Percentiles rank a stretch among this genome's conserved stretches.
Evolutionary conservation across 1,140 invertebrate species (phyloP).

Genomic region (Branchinecta lindahli): DNA sequence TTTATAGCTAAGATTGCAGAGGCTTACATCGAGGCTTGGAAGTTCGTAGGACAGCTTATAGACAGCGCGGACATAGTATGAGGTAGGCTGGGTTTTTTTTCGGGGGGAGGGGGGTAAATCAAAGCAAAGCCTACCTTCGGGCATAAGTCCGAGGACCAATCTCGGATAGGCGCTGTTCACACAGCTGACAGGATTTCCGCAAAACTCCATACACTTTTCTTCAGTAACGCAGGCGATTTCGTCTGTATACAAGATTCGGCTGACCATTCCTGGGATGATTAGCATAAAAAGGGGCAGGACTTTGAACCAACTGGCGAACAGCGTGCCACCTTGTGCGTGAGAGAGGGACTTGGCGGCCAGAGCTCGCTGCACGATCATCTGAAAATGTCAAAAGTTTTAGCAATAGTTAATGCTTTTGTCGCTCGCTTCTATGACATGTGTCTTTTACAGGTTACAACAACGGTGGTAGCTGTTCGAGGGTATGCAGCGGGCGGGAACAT

Average conservation of each 20-base stretch:
- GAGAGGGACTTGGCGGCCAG: slow-evolving; percentile 37
- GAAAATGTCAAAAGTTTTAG: slow-evolving; percentile 14
- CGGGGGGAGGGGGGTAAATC: background rate
- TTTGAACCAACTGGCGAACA: slow-evolving; percentile 39
- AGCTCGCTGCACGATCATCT: slow-evolving; percentile 41
- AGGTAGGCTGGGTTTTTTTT: too few species aligned
- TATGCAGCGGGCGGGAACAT: too few species aligned
- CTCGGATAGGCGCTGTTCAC: slow-evolving; percentile 38
- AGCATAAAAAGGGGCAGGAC: slow-evolving; percentile 38
- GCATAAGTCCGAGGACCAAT: slow-evolving; percentile 35
- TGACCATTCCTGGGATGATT: slow-evolving; percentile 40
- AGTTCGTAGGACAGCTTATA: too few species aligned
- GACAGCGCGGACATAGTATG: too few species aligned
- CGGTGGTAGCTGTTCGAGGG: too few species aligned
- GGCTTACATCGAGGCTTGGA: too few species aligned
- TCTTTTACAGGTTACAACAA: too few species aligned
- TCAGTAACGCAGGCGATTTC: slow-evolving; percentile 34
- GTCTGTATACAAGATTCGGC: slow-evolving; percentile 35
- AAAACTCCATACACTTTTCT: slow-evolving; percentile 31
- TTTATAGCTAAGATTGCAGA: too few species aligned
- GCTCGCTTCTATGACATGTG: too few species aligned
- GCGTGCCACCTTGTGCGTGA: slow-evolving; percentile 38
- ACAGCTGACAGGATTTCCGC: slow-evolving; percentile 33
- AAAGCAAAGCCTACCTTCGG: slow-evolving; percentile 28
- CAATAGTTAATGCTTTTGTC: background rate